A percentile compares a stretch with the other conserved stretches of the same genome.
Conservation (phyloP, 2,888 invertebrate genomes). For the Troilus luridus region DNA sequence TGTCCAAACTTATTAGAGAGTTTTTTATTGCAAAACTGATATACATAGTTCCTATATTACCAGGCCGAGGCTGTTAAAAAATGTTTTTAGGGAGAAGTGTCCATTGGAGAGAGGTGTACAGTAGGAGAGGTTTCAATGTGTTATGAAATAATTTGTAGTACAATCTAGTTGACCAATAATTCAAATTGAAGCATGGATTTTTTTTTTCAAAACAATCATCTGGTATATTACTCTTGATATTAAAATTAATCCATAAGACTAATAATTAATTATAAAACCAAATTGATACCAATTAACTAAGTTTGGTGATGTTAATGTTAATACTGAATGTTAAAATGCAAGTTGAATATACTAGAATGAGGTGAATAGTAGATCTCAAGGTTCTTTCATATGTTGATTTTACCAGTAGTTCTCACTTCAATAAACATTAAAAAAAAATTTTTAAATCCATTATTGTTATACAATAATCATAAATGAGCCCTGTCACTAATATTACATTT, state of each 20-base stretch:
- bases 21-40: no score
- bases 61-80: no score
- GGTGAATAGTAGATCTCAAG: not conserved
- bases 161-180: not conserved
- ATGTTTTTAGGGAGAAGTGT: no score
- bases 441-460: no score
- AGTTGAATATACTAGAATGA: not conserved
- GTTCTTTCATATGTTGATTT: not conserved
- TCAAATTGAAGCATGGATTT: not conserved
- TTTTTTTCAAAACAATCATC: not conserved
- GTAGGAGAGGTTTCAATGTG: not conserved
- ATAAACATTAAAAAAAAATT: not conserved
- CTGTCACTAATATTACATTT: no score
- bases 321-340: not conserved
- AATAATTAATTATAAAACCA: not conserved
- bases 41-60: no score
- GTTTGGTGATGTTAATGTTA: not conserved
- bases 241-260: no score
- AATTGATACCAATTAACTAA: not conserved
- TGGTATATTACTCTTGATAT: not conserved
- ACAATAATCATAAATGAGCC: no score
- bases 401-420: not conserved
- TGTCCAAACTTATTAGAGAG: no score
- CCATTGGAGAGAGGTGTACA: no score
- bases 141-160: not conserved